Base-by-base conservation (phyloP, 1,140 invertebrate species). In the Lucilia cuprina region DNA sequence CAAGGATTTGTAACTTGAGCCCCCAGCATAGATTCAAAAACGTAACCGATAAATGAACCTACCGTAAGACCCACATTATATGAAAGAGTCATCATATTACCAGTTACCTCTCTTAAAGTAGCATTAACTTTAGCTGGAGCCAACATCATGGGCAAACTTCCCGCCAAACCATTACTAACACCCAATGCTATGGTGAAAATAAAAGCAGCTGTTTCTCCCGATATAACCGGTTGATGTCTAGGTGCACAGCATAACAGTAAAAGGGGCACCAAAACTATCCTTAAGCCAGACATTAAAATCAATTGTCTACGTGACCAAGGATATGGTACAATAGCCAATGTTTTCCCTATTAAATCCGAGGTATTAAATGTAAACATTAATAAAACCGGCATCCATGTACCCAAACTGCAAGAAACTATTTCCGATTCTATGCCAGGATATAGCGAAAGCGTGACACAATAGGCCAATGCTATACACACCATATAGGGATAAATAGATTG, bases 61-160 rank as follows among this genome's bases (percentile, higher is more conserved):
- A 94, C 93, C 0, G 96, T 95, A 35, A 98, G 92, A 2, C 97
- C 97, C 65, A 96, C 93, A 87, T 95, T 97, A 88, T 98, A 98
- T 0, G 96, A 96, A 0, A 98, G 88, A 0, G 96, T 98, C 97
- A 98, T 98, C 86, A 98, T 97, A 87, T 98, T 98, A 82, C 96
- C 96, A 94, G 92, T 95, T 0, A 96, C 92, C 91, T 97, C 96
- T 82, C 95, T 93, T 84, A 95, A 93, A n/a, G 95, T 94, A 83
- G 95, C 95, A 1, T 94, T 92, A 2, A 98, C 96, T 89, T 96
- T 95, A 49, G 94, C 94, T 8, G 97, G 96, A 0, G 97, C 97
- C 84, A 96, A 93, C 82, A 98, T 97, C 96, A 98, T 98, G 0
- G 97, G 97, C 12, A 98, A 93, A 85, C 96, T 97, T 2, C 97